A percentile compares a stretch with the other conserved stretches of the same genome.
Conservation (phyloP, 2,888 invertebrate genomes). For the Leptopterna dolabrata region DNA sequence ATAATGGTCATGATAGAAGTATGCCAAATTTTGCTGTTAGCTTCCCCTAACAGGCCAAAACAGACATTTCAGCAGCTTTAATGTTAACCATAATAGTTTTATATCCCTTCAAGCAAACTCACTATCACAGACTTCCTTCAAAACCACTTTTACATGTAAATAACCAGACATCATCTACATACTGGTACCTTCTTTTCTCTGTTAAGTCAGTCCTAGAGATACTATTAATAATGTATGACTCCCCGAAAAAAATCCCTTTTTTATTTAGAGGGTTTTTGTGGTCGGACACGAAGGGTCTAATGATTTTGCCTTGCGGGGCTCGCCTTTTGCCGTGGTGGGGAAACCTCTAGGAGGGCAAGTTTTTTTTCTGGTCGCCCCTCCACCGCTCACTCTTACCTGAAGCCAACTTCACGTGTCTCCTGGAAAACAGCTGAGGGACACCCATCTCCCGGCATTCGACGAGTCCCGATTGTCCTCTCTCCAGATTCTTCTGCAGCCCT, state of each 20-base stretch:
- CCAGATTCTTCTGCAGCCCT: background rate
- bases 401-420: slow-evolving; percentile 3
- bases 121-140: background rate
- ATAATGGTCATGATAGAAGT: no score
- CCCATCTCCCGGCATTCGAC: background rate
- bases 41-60: no score
- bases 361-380: background rate
- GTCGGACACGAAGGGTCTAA: slow-evolving; percentile 4
- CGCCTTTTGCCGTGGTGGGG: background rate
- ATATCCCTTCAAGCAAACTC: no score
- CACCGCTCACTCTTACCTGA: background rate
- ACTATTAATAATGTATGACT: slow-evolving; percentile 4
- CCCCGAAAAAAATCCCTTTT: background rate
- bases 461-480: background rate
- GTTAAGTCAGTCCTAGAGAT: background rate
- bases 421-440: background rate
- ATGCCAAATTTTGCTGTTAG: no score
- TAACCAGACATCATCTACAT: background rate
- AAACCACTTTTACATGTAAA: background rate
- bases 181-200: background rate
- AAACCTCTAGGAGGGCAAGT: background rate
- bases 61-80: no score
- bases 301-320: slow-evolving; percentile 10
- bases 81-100: no score
- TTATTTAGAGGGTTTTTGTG: background rate